These are phyloP conservation scores for Tiliacea citrago DNA, from an alignment of 2,888 invertebrate species.

Conservation along the genomic window DNA sequence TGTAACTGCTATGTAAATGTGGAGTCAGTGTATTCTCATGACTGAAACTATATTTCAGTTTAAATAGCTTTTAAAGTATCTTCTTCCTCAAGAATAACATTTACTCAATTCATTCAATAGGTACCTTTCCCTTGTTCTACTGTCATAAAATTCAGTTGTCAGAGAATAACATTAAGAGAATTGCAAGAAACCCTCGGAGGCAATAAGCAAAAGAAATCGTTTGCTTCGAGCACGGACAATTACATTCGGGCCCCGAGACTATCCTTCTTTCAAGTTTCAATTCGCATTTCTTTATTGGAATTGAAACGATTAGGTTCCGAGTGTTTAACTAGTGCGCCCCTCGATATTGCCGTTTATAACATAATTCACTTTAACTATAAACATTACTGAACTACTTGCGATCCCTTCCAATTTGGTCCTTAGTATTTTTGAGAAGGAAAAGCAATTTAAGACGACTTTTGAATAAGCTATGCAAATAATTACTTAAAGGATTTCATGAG, in stretches of 20 bases:
- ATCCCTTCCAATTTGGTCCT: conserved; percentile 56
- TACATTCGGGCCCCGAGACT: conserved; percentile 80
- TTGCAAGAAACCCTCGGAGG: conserved; percentile 81
- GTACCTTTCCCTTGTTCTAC: conserved; percentile 65
- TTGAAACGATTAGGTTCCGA: conserved; percentile 76
- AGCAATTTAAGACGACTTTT: conserved; percentile 54
- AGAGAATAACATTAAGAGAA: conserved; percentile 84
- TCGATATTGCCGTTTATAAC: conserved; percentile 64
- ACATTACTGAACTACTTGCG: conserved; percentile 56
- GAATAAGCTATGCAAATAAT: conserved; percentile 61
- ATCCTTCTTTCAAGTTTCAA: conserved; percentile 85
- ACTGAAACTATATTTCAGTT: conserved; percentile 28
- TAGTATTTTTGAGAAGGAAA: conserved; percentile 55
- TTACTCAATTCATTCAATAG: conserved; percentile 57
- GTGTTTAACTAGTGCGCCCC: conserved; percentile 73
- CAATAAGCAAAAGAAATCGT: conserved; percentile 86
- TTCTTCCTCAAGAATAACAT: conserved; percentile 43
- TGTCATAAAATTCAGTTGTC: conserved; percentile 83
- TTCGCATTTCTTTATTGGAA: conserved; percentile 83
- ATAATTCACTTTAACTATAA: conserved; percentile 63
- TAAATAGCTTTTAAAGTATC: conserved; percentile 14
- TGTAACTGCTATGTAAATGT: conserved; percentile 13
- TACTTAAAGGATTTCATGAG: conserved; percentile 50
- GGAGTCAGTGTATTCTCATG: not conserved
- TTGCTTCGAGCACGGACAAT: conserved; percentile 83